Evolutionary conservation across 2,888 invertebrate species (phyloP).

Genomic region (Phengaris arion): DNA sequence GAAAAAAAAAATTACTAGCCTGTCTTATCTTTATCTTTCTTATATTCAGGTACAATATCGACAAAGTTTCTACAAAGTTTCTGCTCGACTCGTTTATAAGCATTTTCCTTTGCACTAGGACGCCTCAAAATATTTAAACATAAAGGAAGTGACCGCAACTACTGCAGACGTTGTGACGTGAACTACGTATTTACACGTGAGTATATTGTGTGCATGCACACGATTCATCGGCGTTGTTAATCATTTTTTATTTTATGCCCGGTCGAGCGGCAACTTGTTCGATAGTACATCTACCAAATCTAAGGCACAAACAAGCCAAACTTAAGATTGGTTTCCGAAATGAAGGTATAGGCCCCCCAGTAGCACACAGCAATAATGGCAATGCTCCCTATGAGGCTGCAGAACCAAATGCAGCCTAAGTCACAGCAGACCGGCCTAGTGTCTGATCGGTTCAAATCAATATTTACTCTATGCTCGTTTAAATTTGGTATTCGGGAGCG

Average conservation of each 20-base stretch:
- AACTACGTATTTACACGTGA: too few species aligned
- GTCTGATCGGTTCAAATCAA: slow-evolving; percentile 32
- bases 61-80: too few species aligned
- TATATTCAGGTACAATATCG: too few species aligned
- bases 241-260: too few species aligned
- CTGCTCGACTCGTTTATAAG: too few species aligned
- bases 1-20: background rate
- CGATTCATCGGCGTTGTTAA: too few species aligned
- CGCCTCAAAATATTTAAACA: too few species aligned
- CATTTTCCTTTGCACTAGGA: too few species aligned
- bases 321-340: slow-evolving; percentile 60
- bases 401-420: slow-evolving; percentile 60
- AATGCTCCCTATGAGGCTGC: slow-evolving; percentile 53
- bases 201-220: too few species aligned
- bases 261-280: too few species aligned
- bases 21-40: background rate
- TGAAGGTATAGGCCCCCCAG: slow-evolving; percentile 58
- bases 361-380: slow-evolving; percentile 57
- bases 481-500: background rate
- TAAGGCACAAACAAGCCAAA: slow-evolving; percentile 59
- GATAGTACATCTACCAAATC: slow-evolving; percentile 8
- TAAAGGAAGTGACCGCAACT: too few species aligned
- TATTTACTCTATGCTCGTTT: background rate
- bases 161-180: too few species aligned
- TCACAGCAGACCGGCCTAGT: slow-evolving; percentile 58